Evolutionary conservation across 2,113 vertebrate genomes (phyloP).

Genomic region (Sturnira hondurensis): DNA sequence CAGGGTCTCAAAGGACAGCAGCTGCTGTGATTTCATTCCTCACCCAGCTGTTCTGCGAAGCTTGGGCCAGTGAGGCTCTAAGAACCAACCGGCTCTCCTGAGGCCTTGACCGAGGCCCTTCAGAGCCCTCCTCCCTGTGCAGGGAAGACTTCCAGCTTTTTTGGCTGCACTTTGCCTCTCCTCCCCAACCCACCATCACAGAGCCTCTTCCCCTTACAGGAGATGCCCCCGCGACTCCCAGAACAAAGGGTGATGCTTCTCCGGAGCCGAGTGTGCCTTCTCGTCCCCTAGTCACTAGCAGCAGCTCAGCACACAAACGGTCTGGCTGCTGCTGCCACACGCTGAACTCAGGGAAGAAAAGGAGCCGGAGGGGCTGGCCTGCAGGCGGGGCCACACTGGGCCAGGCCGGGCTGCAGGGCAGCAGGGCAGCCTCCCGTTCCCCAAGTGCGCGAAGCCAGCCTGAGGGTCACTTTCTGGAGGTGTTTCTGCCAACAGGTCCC

Average conservation of each 20-base stretch:
- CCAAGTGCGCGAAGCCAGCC: rapidly evolving
- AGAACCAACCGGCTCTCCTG: rapidly evolving
- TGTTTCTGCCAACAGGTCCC: neutral
- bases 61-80: rapidly evolving
- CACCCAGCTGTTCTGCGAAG: neutral
- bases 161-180: neutral
- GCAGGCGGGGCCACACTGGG: neutral
- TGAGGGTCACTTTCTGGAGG: neutral
- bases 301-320: neutral
- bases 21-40: neutral
- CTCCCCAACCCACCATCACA: neutral
- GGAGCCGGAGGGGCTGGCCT: too few species aligned
- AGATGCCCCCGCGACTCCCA: neutral
- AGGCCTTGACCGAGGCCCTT: neutral
- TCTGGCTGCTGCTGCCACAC: neutral
- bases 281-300: neutral
- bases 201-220: neutral
- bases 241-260: rapidly evolving
- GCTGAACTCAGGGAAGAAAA: neutral
- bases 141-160: neutral
- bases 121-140: rapidly evolving
- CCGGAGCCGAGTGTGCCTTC: neutral
- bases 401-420: neutral
- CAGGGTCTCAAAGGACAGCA: neutral
- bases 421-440: neutral